A percentile compares a stretch with the other conserved stretches of the same genome.
These are phyloP conservation scores for Rhyacophila evoluta DNA, from an alignment of 2,888 invertebrate genomes.

Conservation along the genomic window DNA sequence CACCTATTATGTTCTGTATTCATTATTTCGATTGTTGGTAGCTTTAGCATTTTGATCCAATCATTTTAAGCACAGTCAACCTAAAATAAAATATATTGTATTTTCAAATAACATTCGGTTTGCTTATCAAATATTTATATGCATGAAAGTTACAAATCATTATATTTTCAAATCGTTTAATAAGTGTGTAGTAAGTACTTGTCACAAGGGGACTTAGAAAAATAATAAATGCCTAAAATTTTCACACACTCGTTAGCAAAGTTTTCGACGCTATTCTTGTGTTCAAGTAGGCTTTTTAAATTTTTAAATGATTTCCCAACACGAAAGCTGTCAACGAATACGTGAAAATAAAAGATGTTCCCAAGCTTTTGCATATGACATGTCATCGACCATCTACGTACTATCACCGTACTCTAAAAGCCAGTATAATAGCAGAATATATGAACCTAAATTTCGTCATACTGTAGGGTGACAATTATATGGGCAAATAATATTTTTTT, in stretches of 20 bases:
- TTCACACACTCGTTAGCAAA: neutral
- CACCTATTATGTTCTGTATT: too few species aligned
- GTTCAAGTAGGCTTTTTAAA: neutral
- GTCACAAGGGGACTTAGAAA: neutral
- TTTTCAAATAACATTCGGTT: too few species aligned
- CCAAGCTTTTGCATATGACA: constrained; percentile 24
- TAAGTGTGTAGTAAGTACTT: too few species aligned
- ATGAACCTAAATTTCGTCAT: constrained; percentile 4
- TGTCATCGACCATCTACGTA: neutral
- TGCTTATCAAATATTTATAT: too few species aligned
- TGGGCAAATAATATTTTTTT: too few species aligned
- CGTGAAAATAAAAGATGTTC: neutral
- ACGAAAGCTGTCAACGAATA: constrained; percentile 2
- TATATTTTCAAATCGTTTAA: too few species aligned
- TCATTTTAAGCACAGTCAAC: too few species aligned
- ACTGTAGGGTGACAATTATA: neutral
- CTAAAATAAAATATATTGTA: too few species aligned
- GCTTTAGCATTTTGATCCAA: too few species aligned
- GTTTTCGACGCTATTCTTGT: neutral
- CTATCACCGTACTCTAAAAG: neutral
- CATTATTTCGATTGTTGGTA: too few species aligned
- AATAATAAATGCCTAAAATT: neutral
- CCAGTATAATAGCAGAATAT: neutral
- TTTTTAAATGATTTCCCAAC: neutral
- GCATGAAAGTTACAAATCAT: too few species aligned